Evolutionary conservation across 2,797 vertebrate genomes (phyloP), one percentile per base, ranked within the genome.

Genomic region (Sebastes aleutianus): DNA sequence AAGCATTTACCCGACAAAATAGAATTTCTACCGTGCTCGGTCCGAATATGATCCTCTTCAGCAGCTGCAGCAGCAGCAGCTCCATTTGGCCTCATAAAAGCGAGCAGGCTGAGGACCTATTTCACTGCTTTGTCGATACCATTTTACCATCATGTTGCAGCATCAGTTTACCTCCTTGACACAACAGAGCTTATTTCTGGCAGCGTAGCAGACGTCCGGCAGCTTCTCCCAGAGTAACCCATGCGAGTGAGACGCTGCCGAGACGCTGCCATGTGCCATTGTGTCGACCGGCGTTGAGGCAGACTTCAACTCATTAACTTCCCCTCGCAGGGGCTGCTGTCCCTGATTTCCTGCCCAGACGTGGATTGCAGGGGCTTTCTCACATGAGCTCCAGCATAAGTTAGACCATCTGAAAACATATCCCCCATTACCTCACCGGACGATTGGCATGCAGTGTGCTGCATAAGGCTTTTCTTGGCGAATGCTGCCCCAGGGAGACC

Each of bases 331-430:
- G 73, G 83, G 80, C 84, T 59, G 84, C 85, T 74, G 76, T 86
- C 82, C 78, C 82, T 86, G 82, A 89, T 85, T 86, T 78, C 70
- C 80, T 84, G 76, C 85, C 88, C 87, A 82, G 85, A 68, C 79
- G 27, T 58, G 80, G 81, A 89, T 89, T 83, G 80, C 87, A 86
- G 83, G 85, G 84, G 83, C 84, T 88, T 89, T 81, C 84, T 89
- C 83, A 80, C 85, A 90, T 74, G 88, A 92, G 88, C 88, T 83
- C 80, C 82, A 80, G 80, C 92, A 92, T 92, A 93, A 91, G 92
- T 90, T 91, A 73, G 83, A 92, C 87, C 91, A 92, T 93, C 89
- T 93, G 93, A 95, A 90, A 90, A 92, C 88, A 92, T 82, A 89
- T 87, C 86, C 88, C 87, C 82, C 74, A 68, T 92, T 93, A 93